A percentile compares a stretch with the other conserved stretches of the same genome.
Evolutionary conservation across 2,797 vertebrate species (phyloP).

Genomic region (Brotula barbata): DNA sequence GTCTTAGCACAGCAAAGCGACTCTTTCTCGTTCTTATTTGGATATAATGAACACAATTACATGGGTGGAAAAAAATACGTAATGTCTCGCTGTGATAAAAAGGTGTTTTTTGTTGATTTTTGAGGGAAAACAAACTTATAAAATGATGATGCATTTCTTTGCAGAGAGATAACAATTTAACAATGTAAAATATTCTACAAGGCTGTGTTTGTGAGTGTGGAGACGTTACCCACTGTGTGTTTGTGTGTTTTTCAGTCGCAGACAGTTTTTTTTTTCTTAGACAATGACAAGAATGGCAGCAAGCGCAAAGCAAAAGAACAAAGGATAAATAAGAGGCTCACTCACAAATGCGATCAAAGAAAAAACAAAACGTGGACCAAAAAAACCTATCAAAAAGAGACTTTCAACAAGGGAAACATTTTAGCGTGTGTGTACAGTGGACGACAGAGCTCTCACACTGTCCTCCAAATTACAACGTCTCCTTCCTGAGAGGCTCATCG

Average conservation of each 20-base stretch:
- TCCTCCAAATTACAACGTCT: constrained; percentile 52
- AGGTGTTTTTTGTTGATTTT: constrained; percentile 52
- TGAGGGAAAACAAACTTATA: constrained; percentile 28
- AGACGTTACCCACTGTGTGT: constrained; percentile 1
- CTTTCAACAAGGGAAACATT: constrained; percentile 36
- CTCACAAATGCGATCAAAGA: constrained; percentile 24
- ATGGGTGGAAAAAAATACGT: constrained; percentile 11
- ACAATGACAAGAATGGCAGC: constrained; percentile 25
- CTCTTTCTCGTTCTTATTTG: constrained; percentile 31
- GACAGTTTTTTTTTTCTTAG: neutral
- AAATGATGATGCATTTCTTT: constrained; percentile 19
- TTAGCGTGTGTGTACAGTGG: constrained; percentile 30
- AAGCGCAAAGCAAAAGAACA: constrained; percentile 19
- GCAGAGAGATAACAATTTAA: constrained; percentile 8
- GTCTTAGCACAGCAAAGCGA: constrained; percentile 8
- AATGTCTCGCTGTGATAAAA: constrained; percentile 27
- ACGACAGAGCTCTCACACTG: constrained; percentile 33
- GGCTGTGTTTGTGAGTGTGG: neutral
- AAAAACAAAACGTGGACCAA: constrained; percentile 36
- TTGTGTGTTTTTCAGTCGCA: too few species aligned
- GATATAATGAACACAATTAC: constrained; percentile 37
- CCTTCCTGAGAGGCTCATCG: constrained; percentile 59
- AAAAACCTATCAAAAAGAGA: constrained; percentile 26
- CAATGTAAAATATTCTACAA: neutral
- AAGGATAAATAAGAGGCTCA: constrained; percentile 29